Base-by-base conservation (phyloP, 2,797 vertebrate genomes). In the Brachyrhaphis roseni region DNA sequence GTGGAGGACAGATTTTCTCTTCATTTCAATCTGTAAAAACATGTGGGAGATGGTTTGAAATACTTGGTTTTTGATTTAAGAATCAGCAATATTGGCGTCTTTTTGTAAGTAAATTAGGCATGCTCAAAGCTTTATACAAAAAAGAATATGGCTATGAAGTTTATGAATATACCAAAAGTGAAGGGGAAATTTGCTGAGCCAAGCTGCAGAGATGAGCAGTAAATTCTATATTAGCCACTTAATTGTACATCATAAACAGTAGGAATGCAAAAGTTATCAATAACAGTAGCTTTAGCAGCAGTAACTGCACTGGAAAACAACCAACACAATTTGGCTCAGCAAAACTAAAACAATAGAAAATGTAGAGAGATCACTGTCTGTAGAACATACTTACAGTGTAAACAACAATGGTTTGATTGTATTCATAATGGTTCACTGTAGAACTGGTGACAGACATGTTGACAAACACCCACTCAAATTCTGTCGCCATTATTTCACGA, bases 401-500 rank as follows among this genome's bases (percentile, higher is more conserved):
- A 39, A 68, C 5, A 51, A 77, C 10, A 1, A 47, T 2, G 39
- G 85, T 86, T 66, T 90, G 88, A 1, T 47, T 5, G 0, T 16
- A 10, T 1, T 0, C 0, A 7, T 72, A 36, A 49, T 68, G 47
- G 0, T n/a, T 7, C 3, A 39, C n/a, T 2, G 28, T 75, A 64
- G 12, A 5, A 0, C 4, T 15, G 0, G 10, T 23, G 23, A 87
- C 75, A 0, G 47, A 77, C 74, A 93, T 83, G 77, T 26, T 51
- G 53, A 92, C 4, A 77, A 94, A 93, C 45, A 90, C 3, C 94
- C 93, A 95, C 82, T 94, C 93, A 2, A 88, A 89, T 78, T 91
- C 79, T 0, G 79, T 83, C 45, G 57, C 57, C 79, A 94, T 81
- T n/a, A 84, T 15, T 0, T 87, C 5, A 0, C 12, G 47, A 64